These are phyloP conservation scores for cattle (Bos taurus) DNA, from an alignment of 2,113 vertebrate species.

Conservation along the genomic window DNA sequence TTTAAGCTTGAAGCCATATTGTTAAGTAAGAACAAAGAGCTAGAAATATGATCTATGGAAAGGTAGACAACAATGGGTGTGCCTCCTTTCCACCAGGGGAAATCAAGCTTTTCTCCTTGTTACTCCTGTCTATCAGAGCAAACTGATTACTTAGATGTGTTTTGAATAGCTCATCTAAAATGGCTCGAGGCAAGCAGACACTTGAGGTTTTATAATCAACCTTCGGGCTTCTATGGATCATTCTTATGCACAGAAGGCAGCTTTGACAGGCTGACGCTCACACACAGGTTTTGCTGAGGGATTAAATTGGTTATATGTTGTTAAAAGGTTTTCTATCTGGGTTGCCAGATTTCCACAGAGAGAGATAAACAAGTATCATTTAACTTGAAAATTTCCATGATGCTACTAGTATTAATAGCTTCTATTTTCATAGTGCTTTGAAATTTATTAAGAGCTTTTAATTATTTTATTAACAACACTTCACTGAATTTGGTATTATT, in stretches of 20 bases:
- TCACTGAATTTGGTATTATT: background rate
- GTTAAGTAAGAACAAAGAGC: slow-evolving; percentile 44
- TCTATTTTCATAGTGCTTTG: background rate
- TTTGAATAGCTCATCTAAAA: slow-evolving; percentile 59
- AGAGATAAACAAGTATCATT: background rate
- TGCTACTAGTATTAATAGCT: background rate
- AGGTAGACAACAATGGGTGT: background rate
- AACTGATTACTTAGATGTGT: background rate
- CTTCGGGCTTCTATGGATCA: background rate
- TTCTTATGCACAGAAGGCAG: background rate
- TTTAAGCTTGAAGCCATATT: slow-evolving; percentile 20
- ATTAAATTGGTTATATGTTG: background rate
- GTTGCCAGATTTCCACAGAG: background rate
- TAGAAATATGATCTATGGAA: background rate
- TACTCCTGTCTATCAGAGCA: background rate
- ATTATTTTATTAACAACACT: background rate
- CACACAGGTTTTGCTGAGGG: background rate
- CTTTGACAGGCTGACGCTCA: background rate
- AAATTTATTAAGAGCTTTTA: background rate
- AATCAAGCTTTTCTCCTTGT: slow-evolving; percentile 11
- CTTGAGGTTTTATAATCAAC: slow-evolving; percentile 50
- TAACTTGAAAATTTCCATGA: background rate
- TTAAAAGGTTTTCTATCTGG: slow-evolving; percentile 1
- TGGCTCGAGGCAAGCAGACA: slow-evolving; percentile 24
- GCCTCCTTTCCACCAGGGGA: background rate